Evolutionary conservation across 2,888 invertebrate genomes (phyloP), one percentile per base, ranked within the genome.

Genomic region (Macrophya annulata): DNA sequence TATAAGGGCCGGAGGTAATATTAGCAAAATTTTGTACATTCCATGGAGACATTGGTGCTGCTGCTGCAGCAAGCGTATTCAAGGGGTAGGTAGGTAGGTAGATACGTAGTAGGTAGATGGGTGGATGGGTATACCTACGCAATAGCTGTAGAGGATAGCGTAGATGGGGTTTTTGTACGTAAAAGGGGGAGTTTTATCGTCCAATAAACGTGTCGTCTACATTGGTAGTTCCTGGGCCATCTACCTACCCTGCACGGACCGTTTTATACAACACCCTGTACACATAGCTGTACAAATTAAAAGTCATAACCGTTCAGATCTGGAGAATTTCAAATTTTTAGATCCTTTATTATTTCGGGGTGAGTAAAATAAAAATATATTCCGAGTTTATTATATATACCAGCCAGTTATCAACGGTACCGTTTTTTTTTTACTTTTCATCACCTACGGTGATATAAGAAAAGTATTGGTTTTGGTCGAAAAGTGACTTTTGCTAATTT

Each of bases 141-240:
- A 15, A 59, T 37, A 83, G 85, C 43, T 71, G 71, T 79, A 45
- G 81, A 51, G 71, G 31, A 31, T 31, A 31, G 31, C 31, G 31
- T 31, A 31, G 31, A 31, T 31, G 31, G 31, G 85, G 83, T 37
- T 37, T 68, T 83, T 37, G 25, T 68, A 83, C 83, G 65, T 37
- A 51, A 83, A 83, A 89, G 87, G 89, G 89, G 88, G 90, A 91
- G 91, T 91, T 91, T 92, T 92, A 92, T 92, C 91, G 91, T 89
- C 91, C 91, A 92, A 91, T 92, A 91, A 92, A 91, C 90, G 92
- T 90, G 91, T 92, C 92, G 91, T 90, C 91, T 90, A 88, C 90
- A 89, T 89, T 87, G 85, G 86, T 85, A 86, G 87, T 86, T 85
- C 87, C 87, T 86, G 25, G 25, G 45, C 82, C 45, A 45, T 37